Conservation (phyloP, 1,140 invertebrate genomes). For the Drosophila sucinea region DNA sequence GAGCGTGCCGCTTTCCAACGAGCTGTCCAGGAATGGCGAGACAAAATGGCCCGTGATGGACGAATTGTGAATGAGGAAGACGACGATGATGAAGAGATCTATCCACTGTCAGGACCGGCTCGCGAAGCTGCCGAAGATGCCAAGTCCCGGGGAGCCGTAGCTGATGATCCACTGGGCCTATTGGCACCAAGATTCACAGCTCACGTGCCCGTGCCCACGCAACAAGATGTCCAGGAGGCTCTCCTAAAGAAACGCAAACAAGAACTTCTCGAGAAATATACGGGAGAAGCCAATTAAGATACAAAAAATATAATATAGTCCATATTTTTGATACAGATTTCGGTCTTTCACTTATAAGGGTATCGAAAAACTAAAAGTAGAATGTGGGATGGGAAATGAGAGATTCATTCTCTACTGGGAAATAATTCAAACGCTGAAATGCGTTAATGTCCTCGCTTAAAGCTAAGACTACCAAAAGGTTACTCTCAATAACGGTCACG, state of each 20-base stretch:
- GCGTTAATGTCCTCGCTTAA: constrained; percentile 28
- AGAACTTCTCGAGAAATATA: constrained; percentile 92
- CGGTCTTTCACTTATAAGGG: neutral
- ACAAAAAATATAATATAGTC: neutral
- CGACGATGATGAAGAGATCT: constrained; percentile 85
- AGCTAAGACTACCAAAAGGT: constrained; percentile 5
- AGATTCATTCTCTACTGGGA: constrained; percentile 8
- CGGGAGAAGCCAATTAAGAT: constrained; percentile 50
- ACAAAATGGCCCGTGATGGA: constrained; percentile 86
- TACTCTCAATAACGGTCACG: constrained; percentile 15
- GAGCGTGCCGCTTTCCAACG: constrained; percentile 89
- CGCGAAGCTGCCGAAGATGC: constrained; percentile 69
- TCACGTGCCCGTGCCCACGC: constrained; percentile 93
- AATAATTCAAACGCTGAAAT: constrained; percentile 46
- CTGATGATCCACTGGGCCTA: constrained; percentile 67
- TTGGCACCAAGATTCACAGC: constrained; percentile 87
- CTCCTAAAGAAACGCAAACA: constrained; percentile 94
- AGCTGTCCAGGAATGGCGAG: constrained; percentile 87
- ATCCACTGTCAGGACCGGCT: constrained; percentile 69
- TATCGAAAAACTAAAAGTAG: neutral
- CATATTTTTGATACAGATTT: neutral
- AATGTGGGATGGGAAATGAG: neutral
- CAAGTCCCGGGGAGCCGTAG: constrained; percentile 43
- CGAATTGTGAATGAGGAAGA: constrained; percentile 84
- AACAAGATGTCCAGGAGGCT: constrained; percentile 95